Evolutionary conservation across 2,797 vertebrate genomes (phyloP), one percentile per base, ranked within the genome.

Genomic region (Enteromius trimaculatus): DNA sequence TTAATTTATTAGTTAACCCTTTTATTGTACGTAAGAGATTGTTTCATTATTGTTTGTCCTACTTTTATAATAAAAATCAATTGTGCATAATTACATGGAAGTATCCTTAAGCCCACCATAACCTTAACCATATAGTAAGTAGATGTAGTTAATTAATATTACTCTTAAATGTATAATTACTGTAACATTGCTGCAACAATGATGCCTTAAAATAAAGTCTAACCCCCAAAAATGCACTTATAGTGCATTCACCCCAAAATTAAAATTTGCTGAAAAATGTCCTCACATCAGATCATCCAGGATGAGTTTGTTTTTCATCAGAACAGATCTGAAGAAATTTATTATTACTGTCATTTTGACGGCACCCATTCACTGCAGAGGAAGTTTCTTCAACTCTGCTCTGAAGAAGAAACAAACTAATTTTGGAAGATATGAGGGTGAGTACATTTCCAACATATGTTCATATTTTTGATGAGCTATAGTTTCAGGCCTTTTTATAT

Each of bases 401-500:
- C 26, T 0, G 4, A 16, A 16, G 2, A 14, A 60, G 13, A 62
- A 62, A 3, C 11, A 26, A 60, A 60, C 11, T 26, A 6, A 31
- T 29, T 29, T 29, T 62, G 19, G 21, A 55, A n/a, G 53, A 55
- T 9, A n/a, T n/a, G 14, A 62, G 5, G 23, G 23, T 7, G 23
- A 62, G 58, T 14, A 6, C 23, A 26, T 60, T 60, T 60, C 14
- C 4, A 62, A 29, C 23, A 29, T 14, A 60, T 60, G 58, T 60
- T 26, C 11, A 14, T 14, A 10, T 60, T 60, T 60, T 60, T 62
- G 23, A 6, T 16, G 58, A 62, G 58, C 58, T 62, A 14, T 60
- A 37, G 29, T 51, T 78, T 11, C 13, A 13, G 49, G 64, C n/a
- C 47, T 79, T 69, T 64, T 84, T 70, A 64, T 80, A 74, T 60